These are phyloP conservation scores for Neuroterus valhalla DNA, from an alignment of 1,140 invertebrate genomes.

Conservation along the genomic window DNA sequence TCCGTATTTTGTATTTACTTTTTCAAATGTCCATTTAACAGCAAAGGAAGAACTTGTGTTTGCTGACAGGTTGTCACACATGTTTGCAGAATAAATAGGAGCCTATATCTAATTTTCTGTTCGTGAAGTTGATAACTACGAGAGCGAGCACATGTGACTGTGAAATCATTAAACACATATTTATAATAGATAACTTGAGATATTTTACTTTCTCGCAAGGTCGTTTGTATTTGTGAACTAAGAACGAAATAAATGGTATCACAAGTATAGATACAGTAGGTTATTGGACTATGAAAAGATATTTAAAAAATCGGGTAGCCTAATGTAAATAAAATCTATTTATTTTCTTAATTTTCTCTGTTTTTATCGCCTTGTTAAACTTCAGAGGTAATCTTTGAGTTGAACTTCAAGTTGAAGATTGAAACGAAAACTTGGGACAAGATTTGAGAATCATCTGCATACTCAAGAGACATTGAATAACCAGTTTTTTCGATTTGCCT, in stretches of 20 bases:
- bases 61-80: background rate
- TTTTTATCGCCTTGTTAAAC: too few relatives aligned
- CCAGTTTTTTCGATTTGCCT: constrained; percentile 7
- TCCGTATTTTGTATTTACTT: too few relatives aligned
- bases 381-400: too few relatives aligned
- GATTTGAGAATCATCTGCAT: too few relatives aligned
- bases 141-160: background rate
- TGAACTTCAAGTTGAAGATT: background rate
- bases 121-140: background rate
- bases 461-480: too few relatives aligned
- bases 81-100: constrained; percentile 2
- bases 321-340: too few relatives aligned
- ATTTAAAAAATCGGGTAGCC: too few relatives aligned
- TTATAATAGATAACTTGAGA: background rate
- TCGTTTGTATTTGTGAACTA: background rate
- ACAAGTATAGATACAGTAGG: too few relatives aligned
- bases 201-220: background rate
- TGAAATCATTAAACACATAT: background rate
- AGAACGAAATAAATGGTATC: too few relatives aligned
- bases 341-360: too few relatives aligned
- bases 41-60: background rate
- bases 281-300: too few relatives aligned
- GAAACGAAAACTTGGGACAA: background rate
- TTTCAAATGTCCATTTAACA: background rate
- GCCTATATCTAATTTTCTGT: constrained; percentile 8